Evolutionary conservation across 2,113 vertebrate species (phyloP), one percentile per base, ranked within the genome.

Genomic region (Danionella cerebrum): DNA sequence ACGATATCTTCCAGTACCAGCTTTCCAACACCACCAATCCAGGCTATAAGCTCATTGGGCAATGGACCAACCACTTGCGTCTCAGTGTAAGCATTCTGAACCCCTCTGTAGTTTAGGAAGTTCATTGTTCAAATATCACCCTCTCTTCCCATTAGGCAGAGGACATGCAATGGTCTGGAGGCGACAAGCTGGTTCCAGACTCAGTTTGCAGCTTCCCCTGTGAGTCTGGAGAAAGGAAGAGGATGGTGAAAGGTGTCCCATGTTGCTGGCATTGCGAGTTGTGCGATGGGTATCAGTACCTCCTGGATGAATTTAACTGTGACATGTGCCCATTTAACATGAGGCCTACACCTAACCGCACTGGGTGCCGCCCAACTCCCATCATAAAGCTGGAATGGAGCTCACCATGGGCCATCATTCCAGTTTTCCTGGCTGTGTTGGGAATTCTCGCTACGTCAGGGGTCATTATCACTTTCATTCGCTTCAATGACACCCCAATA

Each of bases 1-100:
- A 94, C 0, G 92, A 96, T 79, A 96, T 96, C 81, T 96, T 95
- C 86, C 93, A 96, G 83, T 96, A 93, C 77, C 93, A 96, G 73
- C 77, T 88, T 16, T 83, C 88, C 39, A 94, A 95, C 1, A 83
- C 86, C 72, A 90, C 77, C 2, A 84, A 74, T 68, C 78, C 90
- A 0, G 88, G 90, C 12, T 93, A 94, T 82, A 87, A 70, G 60
- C 55, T 74, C 0, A 93, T 94, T 3, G 92, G 92, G 65, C 91
- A 93, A 67, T 94, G 92, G 92, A 89, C 90, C 0, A 91, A 94
- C 72, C 84, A 84, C 48, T 88, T 94, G 5, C 76, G 88, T 33
- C 81, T 94, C 67, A 89, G 88, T 18, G 92, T 94, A 83, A 91
- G 87, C 69, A 48, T 58, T 14, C 25, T 41, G 41, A 58, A n/a